Conservation (phyloP, 2,797 vertebrate species). For the Coendou prehensilis region DNA sequence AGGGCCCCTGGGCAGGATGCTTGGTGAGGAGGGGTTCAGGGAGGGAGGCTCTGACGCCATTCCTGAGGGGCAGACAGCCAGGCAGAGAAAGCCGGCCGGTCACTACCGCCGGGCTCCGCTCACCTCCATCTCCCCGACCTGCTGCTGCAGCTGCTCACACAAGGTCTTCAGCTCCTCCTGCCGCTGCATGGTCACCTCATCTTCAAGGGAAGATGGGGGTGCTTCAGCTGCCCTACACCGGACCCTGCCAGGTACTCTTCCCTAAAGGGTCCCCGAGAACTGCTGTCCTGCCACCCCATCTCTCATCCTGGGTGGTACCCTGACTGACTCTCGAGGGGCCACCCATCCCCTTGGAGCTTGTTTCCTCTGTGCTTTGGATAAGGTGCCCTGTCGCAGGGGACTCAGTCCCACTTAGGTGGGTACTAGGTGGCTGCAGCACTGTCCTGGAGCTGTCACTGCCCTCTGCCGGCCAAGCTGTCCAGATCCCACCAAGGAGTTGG, state of each 20-base stretch:
- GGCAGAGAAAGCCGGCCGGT: not conserved
- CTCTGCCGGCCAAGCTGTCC: not conserved
- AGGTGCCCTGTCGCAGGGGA: rapidly evolving
- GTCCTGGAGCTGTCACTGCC: not conserved
- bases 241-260: not conserved
- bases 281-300: not conserved
- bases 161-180: slow-evolving; percentile 87
- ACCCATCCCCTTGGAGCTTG: not conserved
- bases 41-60: too few species aligned
- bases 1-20: not conserved
- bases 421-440: not conserved
- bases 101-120: not conserved
- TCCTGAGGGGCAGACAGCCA: not conserved
- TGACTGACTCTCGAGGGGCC: not conserved
- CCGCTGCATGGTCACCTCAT: not conserved
- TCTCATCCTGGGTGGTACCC: not conserved
- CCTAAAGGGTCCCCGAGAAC: not conserved
- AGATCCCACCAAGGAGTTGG: not conserved
- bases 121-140: slow-evolving; percentile 96
- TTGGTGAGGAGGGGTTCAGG: not conserved
- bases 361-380: not conserved
- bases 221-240: not conserved
- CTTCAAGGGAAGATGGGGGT: slow-evolving; percentile 32
- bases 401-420: not conserved
- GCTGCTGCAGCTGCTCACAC: slow-evolving; percentile 91